Evolutionary conservation across 2,113 vertebrate species (phyloP), one percentile per base, ranked within the genome.

Genomic region (Spermophilus dauricus): DNA sequence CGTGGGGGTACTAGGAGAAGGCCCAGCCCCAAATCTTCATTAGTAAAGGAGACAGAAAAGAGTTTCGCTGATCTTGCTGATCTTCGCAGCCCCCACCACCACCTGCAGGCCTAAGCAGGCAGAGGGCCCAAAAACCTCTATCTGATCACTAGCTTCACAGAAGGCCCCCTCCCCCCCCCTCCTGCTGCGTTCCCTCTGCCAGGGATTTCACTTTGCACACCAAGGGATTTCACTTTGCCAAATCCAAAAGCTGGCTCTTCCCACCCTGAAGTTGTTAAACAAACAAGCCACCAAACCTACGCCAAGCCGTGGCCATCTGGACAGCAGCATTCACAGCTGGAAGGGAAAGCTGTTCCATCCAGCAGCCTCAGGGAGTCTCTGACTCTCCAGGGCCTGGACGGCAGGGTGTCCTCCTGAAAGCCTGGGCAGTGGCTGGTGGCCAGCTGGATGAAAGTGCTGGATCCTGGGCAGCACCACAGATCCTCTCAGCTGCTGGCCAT

Each of bases 221-320:
- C 30, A 34, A 56, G 42, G 34, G 48, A 42, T 42, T 42, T 42
- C 39, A 42, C 37, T 48, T 61, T 75, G 58, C 86, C 82, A 91
- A 65, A 73, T 72, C 17, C 28, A 4, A 93, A 86, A 51, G 63
- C 75, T 63, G 77, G 65, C 75, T 89, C 34, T 94, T 91, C 53
- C 30, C 34, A 84, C 11, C 37, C n/a, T 76, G 72, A 92, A 83
- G 73, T n/a, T 92, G 61, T 61, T 85, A 86, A 93, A 76, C 72
- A 90, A 82, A 82, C 20, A 51, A 14, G 42, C 78, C 2, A 4
- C 90, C 77, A 86, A 81, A 45, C 20, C 51, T 16, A 16, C 78
- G 53, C 76, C 91, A 91, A 39, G 48, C 4, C 11, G 85, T 39
- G 32, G 22, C 37, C 76, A 16, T 8, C 28, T 58, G n/a, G 56